Evolutionary conservation across 2,888 invertebrate genomes (phyloP), one percentile per base, ranked within the genome.

Genomic region (Andrena hattorfiana): DNA sequence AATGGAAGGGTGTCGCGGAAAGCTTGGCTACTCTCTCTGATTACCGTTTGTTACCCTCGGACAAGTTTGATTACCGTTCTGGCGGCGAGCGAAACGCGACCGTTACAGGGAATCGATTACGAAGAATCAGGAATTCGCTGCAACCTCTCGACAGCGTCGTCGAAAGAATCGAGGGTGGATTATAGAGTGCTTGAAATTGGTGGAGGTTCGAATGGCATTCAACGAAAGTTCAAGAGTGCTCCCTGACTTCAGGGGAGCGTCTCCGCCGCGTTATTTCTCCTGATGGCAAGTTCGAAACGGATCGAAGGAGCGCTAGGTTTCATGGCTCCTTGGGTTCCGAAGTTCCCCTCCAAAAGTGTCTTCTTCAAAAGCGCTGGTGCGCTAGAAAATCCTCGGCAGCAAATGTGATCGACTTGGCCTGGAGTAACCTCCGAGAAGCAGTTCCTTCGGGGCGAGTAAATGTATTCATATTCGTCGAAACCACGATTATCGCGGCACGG

Each of bases 401-500:
- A 10, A 26, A 10, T 2, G 30, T n/a, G 23, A 62, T 28, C 32
- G 28, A 23, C 62, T 73, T 32, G 77, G 23, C 64, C 42, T 35
- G 26, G 5, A 30, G 32, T 30, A 77, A 64, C 56, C 59, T 62
- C 56, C 66, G 32, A 42, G 73, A 28, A 23, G 16, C 42, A 30
- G 62, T 76, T 73, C 32, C 59, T 49, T 56, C 42, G 32, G 54
- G 30, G 23, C 56, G 60, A 48, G 56, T 82, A 85, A 86, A 87
- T 83, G 80, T 88, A 87, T 90, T 86, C 85, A 80, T 86, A 86
- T 87, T 85, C 81, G 82, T 85, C 80, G 85, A 88, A 89, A 88
- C 76, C 60, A 56, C 66, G 76, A 83, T 77, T 87, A 87, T 89
- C 85, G 85, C 81, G 68, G 75, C 48, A 64, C 78, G 71, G 81